Evolutionary conservation across 2,888 invertebrate genomes (phyloP), one percentile per base, ranked within the genome.

Genomic region (Seladonia tumulorum): DNA sequence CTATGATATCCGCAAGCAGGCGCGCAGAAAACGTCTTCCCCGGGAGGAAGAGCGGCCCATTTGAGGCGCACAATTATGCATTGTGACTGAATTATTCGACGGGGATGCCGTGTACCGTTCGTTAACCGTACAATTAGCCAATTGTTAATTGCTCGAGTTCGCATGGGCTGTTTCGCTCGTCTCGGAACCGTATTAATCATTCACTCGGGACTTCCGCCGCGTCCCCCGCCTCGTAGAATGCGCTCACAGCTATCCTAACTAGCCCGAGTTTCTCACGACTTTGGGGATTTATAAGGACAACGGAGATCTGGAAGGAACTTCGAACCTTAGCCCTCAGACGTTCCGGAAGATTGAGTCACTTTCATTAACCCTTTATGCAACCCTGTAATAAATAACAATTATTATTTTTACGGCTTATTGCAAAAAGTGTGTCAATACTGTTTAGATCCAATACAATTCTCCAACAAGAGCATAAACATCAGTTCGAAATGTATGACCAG

Each of bases 141-240:
- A 91, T 93, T 90, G 87, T 90, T 93, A 92, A 93, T 93, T 92
- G 89, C 88, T 75, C 82, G 88, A 79, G 89, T 93, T 93, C 92
- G 90, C 93, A 91, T 87, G 88, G 87, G 84, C 89, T 75, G 68
- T 60, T 81, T 82, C 68, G 74, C 82, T 80, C 76, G 71, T 18
- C 79, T 70, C 57, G 79, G 49, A 81, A 83, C 57, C 63, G 45
- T 79, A 83, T 90, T 87, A 90, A 85, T 86, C 74, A 76, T 63
- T 82, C 35, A 42, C 63, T 14, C 49, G 29, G 63, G 63, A 25
- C 16, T 14, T n/a, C 35, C 18, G 42, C 45, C 22, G 45, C 16
- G n/a, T 60, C 22, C 35, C 12, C 35, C 39, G 5, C 5, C 7
- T 4, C 29, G 73, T 63, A 22, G 42, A 60, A 78, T 5, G 10